phyloP scores from a whole-genome alignment of 2,888 invertebrate species.

The Diplazon laetatorius region DNA sequence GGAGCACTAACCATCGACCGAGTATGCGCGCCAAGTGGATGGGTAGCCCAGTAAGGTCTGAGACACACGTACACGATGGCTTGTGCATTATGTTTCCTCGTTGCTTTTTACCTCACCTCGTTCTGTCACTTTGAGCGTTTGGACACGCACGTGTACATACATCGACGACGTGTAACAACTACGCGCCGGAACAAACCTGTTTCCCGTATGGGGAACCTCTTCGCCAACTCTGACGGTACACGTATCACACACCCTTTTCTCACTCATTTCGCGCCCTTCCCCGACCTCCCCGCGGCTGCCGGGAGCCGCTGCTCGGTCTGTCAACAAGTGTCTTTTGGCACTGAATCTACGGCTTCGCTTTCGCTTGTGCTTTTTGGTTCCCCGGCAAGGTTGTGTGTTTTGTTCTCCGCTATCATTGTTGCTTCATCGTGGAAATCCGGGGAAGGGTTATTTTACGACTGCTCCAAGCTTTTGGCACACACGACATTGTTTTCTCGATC shows the following conservation, averaged over 20 bases:
- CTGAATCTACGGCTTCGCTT: slow-evolving; percentile 60
- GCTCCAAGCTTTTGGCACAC: too few species aligned
- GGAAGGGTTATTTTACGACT: too few species aligned
- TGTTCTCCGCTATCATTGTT: slow-evolving; percentile 31
- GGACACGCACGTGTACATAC: slow-evolving; percentile 62
- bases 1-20: slow-evolving; percentile 22
- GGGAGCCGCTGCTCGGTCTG: slow-evolving; percentile 58
- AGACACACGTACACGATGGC: slow-evolving; percentile 27
- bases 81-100: too few species aligned
- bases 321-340: slow-evolving; percentile 77
- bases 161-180: slow-evolving; percentile 54
- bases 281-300: too few species aligned
- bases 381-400: slow-evolving; percentile 20
- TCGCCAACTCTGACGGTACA: slow-evolving; percentile 8
- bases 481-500: too few species aligned
- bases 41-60: slow-evolving; percentile 1
- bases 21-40: slow-evolving; percentile 21
- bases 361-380: slow-evolving; percentile 48
- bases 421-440: slow-evolving; percentile 16
- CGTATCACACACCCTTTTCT: slow-evolving; percentile 16
- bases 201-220: too few species aligned
- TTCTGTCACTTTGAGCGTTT: slow-evolving; percentile 23
- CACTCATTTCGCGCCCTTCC: slow-evolving; percentile 40
- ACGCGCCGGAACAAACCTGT: slow-evolving; percentile 44
- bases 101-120: too few species aligned